Base-by-base conservation (phyloP, 2,888 invertebrate species). In the Cheilosia scutellata region DNA sequence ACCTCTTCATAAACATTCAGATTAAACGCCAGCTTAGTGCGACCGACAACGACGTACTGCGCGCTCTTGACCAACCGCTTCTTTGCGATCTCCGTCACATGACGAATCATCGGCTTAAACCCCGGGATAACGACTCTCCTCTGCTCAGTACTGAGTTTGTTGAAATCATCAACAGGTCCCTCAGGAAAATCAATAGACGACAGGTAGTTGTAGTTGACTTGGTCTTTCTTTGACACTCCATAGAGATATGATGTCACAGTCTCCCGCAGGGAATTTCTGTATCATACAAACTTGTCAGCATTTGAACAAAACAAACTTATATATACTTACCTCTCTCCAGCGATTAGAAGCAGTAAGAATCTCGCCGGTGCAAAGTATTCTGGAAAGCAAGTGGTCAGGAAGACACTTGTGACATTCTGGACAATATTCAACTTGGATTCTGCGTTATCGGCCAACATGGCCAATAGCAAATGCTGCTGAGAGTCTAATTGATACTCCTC, bases 391-490 rank as follows among this genome's bases (percentile, higher is more conserved):
- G 95, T 95, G 3, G 96, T 95, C 0, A 97, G 94, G 89, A 97
- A 97, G 80, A 96, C 94, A 89, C 96, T 96, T 3, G 97, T 96
- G 47, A 97, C 95, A 92, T 96, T 96, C 77, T 98, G 94, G 47
- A 96, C 95, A 93, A 96, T 96, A 2, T 95, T 94, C 89, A 97
- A 95, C 20, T 96, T 95, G 44, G 95, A 94, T 93, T 96, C 94
- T 90, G 97, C 95, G 93, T 96, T 95, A 92, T 95, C 94, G 90
- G 96, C 94, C 20, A 96, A 92, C 88, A 96, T 93, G n/a, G 95
- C 95, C 89, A 95, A 93, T 90, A 95, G 92, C 57, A 95, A 90
- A 87, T 92, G 91, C 86, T 92, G 92, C 72, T 92, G 92, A 3
- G 92, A 89, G 57, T 88, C 90, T 88, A 90, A 89, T 74, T 88